Evolutionary conservation across 37 sponge, comb jelly and placozoan species (phyloP), one percentile per base, ranked within the genome.

Genomic region (Crambe crambe): DNA sequence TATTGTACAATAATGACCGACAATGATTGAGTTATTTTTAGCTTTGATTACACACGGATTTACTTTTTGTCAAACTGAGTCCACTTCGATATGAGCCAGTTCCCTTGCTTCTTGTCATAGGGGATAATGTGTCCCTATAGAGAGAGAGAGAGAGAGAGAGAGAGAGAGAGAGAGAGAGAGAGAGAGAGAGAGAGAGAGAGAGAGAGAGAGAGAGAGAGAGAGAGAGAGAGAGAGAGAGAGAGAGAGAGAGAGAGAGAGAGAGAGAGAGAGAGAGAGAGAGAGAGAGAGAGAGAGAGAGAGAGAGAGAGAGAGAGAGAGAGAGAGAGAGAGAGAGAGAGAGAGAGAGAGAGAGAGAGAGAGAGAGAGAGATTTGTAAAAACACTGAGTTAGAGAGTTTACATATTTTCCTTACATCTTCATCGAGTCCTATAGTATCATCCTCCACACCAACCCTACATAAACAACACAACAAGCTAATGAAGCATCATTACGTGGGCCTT

Each of bases 371-470:
- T 4, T 10, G 39, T 31, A 9, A 21, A 32, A 68, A 12, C 39
- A 68, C 25, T 47, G 12, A 12, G 10, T 47, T 12, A 74, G 3
- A 4, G 17, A 29, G 27, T 4, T 41, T 35, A 31, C 4, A 78
- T 29, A 2, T 30, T 25, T 2, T 26, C 56, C 84, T 34, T 72
- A 83, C 90, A n/a, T 83, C 85, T 61, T 63, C 74, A 80, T 63
- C 27, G 41, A 73, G 44, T 0, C 40, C 76, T 29, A 27, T 57
- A 70, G 58, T 27, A 61, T 91, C 84, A 38, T 87, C 92, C 18
- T 87, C 84, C 0, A 91, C 92, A 74, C 86, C 86, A 70, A 91
- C 87, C 56, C 92, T 91, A 68, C 4, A 56, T 2, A 27, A 4
- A 44, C 30, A 44, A 20, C 39, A 38, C 6, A 29, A 30, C 15